These are phyloP conservation scores for Bombus sibiricus DNA, from an alignment of 1,140 invertebrate genomes.

Conservation along the genomic window DNA sequence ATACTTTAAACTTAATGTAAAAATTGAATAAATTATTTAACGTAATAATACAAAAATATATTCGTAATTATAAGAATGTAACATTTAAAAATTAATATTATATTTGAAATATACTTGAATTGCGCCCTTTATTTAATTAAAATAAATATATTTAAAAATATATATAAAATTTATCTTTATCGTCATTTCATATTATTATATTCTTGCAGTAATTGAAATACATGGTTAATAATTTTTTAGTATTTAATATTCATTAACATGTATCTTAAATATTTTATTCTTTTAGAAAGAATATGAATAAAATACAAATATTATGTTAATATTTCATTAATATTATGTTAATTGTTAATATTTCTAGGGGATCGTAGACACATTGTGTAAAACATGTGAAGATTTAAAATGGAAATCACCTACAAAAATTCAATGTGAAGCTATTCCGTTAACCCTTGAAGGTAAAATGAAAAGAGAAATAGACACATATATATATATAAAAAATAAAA, in stretches of 20 bases:
- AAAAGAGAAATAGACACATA: neutral
- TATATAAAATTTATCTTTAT: neutral
- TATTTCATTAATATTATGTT: too few relatives aligned
- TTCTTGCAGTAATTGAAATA: too few relatives aligned
- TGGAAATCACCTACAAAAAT: conserved; percentile 98
- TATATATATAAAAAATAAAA: neutral
- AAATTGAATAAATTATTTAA: neutral
- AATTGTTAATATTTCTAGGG: conserved; percentile 85
- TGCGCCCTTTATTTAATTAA: neutral
- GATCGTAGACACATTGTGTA: conserved; percentile 94
- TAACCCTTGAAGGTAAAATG: conserved; percentile 90
- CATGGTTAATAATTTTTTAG: too few relatives aligned
- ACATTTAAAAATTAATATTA: neutral
- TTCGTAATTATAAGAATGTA: neutral
- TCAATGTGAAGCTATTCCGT: conserved; percentile 95
- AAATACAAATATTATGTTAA: neutral
- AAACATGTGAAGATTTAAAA: conserved; percentile 95
- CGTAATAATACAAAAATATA: neutral
- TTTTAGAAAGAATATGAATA: neutral
- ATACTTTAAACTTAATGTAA: neutral
- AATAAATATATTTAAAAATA: too few relatives aligned
- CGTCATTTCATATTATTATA: neutral
- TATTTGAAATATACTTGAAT: neutral
- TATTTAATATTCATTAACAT: too few relatives aligned
- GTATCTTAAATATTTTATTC: neutral